Percentiles rank a stretch among this genome's conserved stretches.
These are phyloP conservation scores for Gephyroberyx darwinii DNA, from an alignment of 2,797 vertebrate genomes.

Conservation along the genomic window DNA sequence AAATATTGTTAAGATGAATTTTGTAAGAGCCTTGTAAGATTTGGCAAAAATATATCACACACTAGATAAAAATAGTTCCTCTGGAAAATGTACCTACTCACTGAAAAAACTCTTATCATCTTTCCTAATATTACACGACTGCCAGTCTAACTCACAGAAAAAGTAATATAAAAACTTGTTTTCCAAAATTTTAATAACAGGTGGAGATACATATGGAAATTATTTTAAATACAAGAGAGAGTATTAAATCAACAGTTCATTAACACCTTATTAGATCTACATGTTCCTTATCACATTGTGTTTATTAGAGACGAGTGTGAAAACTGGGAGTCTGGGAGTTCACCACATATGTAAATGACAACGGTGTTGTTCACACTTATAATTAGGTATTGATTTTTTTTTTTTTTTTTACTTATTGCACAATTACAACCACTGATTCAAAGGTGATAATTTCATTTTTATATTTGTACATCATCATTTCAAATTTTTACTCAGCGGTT, in stretches of 20 bases:
- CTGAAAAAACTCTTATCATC: too few species aligned
- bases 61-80: neutral
- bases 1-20: neutral
- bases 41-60: neutral
- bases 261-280: conserved; percentile 81
- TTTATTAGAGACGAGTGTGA: conserved; percentile 76
- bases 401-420: conserved; percentile 55
- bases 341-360: conserved; percentile 69
- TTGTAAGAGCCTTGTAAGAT: neutral
- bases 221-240: conserved; percentile 60
- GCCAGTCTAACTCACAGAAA: too few species aligned
- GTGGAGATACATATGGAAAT: conserved; percentile 62
- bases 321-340: conserved; percentile 57
- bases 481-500: conserved; percentile 30
- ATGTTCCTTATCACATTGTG: conserved; percentile 69
- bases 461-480: conserved; percentile 22
- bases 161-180: too few species aligned
- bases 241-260: conserved; percentile 73
- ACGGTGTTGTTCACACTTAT: conserved; percentile 80
- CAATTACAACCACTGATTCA: conserved; percentile 59
- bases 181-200: conserved; percentile 26
- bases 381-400: conserved; percentile 72
- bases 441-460: conserved; percentile 57
- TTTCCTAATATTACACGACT: too few species aligned
- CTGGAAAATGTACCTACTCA: neutral